phyloP scores from a whole-genome alignment of 2,888 invertebrate species.

The Suillia variegata region DNA sequence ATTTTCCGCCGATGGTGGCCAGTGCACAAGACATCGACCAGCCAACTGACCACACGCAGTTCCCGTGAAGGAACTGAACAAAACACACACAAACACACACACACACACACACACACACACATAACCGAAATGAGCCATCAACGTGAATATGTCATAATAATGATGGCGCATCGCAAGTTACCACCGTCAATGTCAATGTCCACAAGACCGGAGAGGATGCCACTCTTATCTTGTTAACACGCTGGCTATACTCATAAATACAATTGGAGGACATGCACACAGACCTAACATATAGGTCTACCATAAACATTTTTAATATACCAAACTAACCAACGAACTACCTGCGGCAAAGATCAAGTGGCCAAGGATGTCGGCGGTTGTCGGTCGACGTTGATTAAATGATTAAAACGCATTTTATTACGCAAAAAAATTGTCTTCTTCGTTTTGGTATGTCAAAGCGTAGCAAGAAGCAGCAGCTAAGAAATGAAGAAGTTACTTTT shows the following conservation, averaged over 20 bases:
- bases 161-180: conserved; percentile 45
- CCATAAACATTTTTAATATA: conserved; percentile 26
- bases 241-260: conserved; percentile 22
- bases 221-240: conserved; percentile 48
- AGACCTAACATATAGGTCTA: too few species aligned
- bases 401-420: conserved; percentile 44
- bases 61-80: conserved; percentile 11
- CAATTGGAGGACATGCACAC: conserved; percentile 36
- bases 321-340: too few species aligned
- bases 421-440: too few species aligned
- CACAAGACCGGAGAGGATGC: conserved; percentile 34
- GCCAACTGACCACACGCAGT: conserved; percentile 29
- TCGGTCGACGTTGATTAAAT: conserved; percentile 32
- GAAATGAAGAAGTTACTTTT: too few species aligned
- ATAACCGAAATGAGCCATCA: conserved; percentile 41
- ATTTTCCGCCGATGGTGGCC: too few species aligned
- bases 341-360: conserved; percentile 31
- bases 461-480: too few species aligned
- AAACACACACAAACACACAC: neutral
- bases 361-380: conserved; percentile 28
- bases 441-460: conserved; percentile 10
- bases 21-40: neutral
- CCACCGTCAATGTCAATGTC: conserved; percentile 18
- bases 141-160: conserved; percentile 54
- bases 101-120: neutral